phyloP scores from a whole-genome alignment of 1,140 invertebrate species.

The Zaprionus gabonicus region DNA sequence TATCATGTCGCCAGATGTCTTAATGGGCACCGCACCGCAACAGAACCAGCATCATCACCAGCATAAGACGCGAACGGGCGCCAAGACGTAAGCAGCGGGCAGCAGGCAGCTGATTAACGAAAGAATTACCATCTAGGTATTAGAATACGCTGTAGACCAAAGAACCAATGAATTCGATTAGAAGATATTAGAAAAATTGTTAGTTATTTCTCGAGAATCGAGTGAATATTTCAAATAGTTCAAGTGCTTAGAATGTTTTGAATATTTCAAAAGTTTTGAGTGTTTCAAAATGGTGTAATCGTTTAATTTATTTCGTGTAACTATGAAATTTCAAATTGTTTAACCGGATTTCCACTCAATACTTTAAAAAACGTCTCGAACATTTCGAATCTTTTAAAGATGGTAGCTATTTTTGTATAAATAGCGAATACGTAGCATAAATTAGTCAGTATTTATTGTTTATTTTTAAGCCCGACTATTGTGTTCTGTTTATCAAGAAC shows the following conservation, averaged over 20 bases:
- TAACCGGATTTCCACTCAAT: neutral
- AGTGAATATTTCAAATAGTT: neutral
- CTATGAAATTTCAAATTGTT: neutral
- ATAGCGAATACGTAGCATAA: neutral
- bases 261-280: conserved; percentile 6
- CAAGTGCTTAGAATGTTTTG: neutral
- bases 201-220: neutral
- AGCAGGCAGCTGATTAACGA: neutral
- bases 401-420: conserved; percentile 34
- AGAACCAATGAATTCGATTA: conserved; percentile 31
- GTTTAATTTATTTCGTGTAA: neutral
- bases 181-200: conserved; percentile 7
- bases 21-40: conserved; percentile 47
- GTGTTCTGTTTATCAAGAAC: conserved; percentile 5
- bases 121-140: conserved; percentile 29
- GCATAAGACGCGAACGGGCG: neutral
- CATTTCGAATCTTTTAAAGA: conserved; percentile 12
- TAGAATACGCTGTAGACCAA: conserved; percentile 37
- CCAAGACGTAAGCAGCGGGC: conserved; percentile 12
- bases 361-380: neutral
- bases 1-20: conserved; percentile 69
- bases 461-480: conserved; percentile 6
- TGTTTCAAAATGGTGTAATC: conserved; percentile 8
- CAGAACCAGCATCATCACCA: conserved; percentile 10
- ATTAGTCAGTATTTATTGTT: conserved; percentile 23